A percentile compares a stretch with the other conserved stretches of the same genome.
phyloP scores from a whole-genome alignment of 2,113 vertebrate species.

The Cephalopterus ornatus region DNA sequence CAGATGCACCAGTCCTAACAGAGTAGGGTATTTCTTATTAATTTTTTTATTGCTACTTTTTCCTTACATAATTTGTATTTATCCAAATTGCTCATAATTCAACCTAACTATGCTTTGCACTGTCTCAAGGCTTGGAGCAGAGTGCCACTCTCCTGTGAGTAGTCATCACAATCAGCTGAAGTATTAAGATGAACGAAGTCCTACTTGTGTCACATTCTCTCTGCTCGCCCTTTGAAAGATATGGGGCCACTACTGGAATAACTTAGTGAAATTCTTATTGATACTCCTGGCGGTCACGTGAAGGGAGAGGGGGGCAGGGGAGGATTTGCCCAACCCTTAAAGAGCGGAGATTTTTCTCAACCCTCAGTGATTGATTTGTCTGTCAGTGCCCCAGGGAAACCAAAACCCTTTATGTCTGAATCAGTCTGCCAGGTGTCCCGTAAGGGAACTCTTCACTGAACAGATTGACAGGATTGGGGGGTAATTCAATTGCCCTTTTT shows the following conservation, averaged over 20 bases:
- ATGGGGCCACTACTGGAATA: neutral
- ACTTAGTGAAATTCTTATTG: neutral
- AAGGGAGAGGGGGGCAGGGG: too few relatives aligned
- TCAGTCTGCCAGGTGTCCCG: neutral
- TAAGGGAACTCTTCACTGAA: neutral
- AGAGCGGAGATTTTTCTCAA: neutral
- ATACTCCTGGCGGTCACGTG: neutral
- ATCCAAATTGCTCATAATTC: neutral
- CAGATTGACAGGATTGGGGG: too few relatives aligned
- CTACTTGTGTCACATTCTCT: neutral
- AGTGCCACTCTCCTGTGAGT: neutral
- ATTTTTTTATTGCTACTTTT: neutral
- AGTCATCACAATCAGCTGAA: neutral
- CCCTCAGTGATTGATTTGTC: neutral
- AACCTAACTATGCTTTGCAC: neutral
- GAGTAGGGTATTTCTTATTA: neutral
- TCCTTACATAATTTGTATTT: neutral
- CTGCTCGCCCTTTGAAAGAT: neutral
- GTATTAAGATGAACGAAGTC: neutral
- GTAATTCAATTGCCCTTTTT: too few relatives aligned
- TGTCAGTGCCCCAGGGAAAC: neutral
- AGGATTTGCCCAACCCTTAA: neutral
- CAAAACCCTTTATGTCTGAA: neutral
- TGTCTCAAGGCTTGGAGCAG: neutral
- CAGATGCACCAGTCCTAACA: neutral